These are phyloP conservation scores for Antheraea yamamai DNA, from an alignment of 2,888 invertebrate genomes.

Conservation along the genomic window DNA sequence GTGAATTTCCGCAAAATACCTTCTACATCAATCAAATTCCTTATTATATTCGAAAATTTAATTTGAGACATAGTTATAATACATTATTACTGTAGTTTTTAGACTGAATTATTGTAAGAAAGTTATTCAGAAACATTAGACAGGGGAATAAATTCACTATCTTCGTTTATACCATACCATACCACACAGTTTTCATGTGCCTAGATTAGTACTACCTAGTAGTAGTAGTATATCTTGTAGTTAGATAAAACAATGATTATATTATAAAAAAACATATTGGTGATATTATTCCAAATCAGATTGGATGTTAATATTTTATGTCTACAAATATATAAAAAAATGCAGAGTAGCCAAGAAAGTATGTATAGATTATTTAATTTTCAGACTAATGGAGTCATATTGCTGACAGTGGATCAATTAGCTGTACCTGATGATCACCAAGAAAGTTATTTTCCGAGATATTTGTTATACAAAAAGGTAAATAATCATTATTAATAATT, in stretches of 20 bases:
- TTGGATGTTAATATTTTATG: too few relatives aligned
- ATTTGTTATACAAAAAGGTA: constrained; percentile 88
- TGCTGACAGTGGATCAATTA: constrained; percentile 87
- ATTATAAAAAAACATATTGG: too few relatives aligned
- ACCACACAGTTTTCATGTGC: too few relatives aligned
- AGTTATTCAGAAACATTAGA: neutral
- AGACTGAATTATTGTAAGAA: neutral
- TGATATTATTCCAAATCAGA: too few relatives aligned
- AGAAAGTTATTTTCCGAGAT: constrained; percentile 87
- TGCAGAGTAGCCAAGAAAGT: neutral
- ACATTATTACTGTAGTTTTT: too few relatives aligned
- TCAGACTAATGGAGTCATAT: constrained; percentile 88
- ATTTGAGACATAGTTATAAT: too few relatives aligned
- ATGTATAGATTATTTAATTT: neutral
- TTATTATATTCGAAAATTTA: too few relatives aligned
- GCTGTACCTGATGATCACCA: constrained; percentile 84
- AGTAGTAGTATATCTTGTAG: too few relatives aligned
- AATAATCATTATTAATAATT: neutral
- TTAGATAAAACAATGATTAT: too few relatives aligned
- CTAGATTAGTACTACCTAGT: constrained; percentile 82
- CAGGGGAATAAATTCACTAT: neutral
- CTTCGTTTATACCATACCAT: neutral
- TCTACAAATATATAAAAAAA: too few relatives aligned
- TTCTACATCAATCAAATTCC: too few relatives aligned
- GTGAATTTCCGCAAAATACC: too few relatives aligned